Evolutionary conservation across 2,888 invertebrate genomes (phyloP), one percentile per base, ranked within the genome.

Genomic region (Drosophila anomalata): DNA sequence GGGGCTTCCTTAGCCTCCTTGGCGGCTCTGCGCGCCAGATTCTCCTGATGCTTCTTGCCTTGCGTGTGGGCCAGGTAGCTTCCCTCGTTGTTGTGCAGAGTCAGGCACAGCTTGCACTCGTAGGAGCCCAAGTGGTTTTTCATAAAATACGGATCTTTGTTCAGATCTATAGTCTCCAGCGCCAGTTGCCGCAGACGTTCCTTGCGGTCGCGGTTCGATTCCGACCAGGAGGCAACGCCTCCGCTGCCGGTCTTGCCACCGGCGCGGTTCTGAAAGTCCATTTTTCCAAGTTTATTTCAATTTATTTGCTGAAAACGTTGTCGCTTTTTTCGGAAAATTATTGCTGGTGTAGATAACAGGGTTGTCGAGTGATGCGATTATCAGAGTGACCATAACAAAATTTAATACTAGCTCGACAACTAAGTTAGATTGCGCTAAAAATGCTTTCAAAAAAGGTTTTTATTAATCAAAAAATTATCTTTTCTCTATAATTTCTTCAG

Each of bases 71-170:
- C 99, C 89, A 99, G 93, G 90, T 99, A 99, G 88, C 99, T 99
- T 2, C 99, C 99, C 92, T 98, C 99, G 92, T 99, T 99, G 91
- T 99, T 99, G 92, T 99, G 99, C 17, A 99, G 93, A 0, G 99
- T 99, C 55, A 99, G 92, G 93, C 99, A 99, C 4, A 99, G 92
- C 93, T 99, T 99, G 92, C 99, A 99, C 92, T 99, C 99, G 92
- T 99, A 99, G 0, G 99, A 98, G 1, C 96, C 98, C 81, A 99
- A 93, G 93, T 99, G 99, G 93, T 99, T 99, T 94, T 99, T 98
- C 99, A 99, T 99, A 94, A 99, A 99, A 94, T 99, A 99, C 0
- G 99, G 99, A 94, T 99, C 99, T 92, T 99, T 99, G 90, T 98
- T 98, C 24, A 99, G 93, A 92, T 99, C 99, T 68, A 99, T 99